Percentiles rank a stretch among this genome's conserved stretches.
These are phyloP conservation scores for Potorous gilbertii DNA, from an alignment of 2,797 vertebrate species.

Conservation along the genomic window DNA sequence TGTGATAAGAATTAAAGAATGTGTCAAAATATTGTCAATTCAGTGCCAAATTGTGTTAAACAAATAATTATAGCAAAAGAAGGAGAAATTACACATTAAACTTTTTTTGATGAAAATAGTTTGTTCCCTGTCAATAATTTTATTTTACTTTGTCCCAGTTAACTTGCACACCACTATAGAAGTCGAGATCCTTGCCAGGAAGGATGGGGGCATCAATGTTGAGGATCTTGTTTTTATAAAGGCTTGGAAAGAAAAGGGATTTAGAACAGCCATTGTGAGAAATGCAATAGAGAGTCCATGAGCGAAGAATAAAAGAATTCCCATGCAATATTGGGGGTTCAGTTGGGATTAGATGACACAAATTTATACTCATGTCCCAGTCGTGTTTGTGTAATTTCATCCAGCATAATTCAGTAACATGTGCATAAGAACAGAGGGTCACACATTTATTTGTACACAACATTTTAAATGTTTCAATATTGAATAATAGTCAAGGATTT, in stretches of 20 bases:
- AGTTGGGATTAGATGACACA: background rate
- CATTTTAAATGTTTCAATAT: background rate
- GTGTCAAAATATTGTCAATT: background rate
- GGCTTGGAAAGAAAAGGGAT: background rate
- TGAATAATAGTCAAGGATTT: background rate
- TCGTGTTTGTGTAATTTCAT: background rate
- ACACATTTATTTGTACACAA: background rate
- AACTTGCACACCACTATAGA: background rate
- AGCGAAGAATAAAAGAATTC: background rate
- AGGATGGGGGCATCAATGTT: background rate
- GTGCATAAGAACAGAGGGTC: background rate
- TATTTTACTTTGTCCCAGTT: background rate
- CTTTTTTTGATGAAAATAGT: background rate
- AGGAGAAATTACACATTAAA: background rate
- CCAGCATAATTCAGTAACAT: background rate
- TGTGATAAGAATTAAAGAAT: background rate
- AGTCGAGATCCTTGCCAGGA: background rate
- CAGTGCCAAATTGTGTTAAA: background rate
- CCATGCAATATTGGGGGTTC: background rate
- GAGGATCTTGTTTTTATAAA: background rate
- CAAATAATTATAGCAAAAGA: background rate
- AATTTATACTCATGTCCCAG: background rate
- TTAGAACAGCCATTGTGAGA: background rate
- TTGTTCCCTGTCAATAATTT: background rate
- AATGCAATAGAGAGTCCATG: background rate